Base-by-base conservation (phyloP, 2,888 invertebrate species). In the Flexamia atlantica region DNA sequence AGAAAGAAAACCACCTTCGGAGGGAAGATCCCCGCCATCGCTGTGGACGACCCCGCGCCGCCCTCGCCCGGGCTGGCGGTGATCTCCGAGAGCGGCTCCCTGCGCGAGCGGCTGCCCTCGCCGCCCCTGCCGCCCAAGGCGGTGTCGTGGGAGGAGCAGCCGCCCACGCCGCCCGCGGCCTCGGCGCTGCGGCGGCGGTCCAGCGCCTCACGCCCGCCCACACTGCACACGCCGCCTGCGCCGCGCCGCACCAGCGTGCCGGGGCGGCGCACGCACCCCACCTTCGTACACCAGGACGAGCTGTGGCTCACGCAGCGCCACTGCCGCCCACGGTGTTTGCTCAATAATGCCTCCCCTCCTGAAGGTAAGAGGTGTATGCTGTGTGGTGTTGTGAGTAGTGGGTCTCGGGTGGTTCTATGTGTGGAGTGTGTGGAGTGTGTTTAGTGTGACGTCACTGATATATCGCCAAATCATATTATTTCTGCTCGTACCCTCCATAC, bases 261-360 rank as follows among this genome's bases (percentile, higher is more conserved):
- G 82, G 87, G 88, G 81, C 20, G 90, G 88, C 72, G 89, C 88
- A 86, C 86, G 20, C 82, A 88, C 84, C 88, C 88, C n/a, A 89
- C 87, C 10, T 88, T 87, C 74, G 88, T 88, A 60, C 88, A 87
- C 80, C 88, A 88, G 83, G 88, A 88, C 83, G 88, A 88, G 76
- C 86, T 88, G 57, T 88, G 88, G 88, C 86, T 88, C 57, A 88
- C 88, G 5, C 88, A 88, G 82, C 86, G 88, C 42, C 88, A 85
- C 57, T 87, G 87, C 76, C 85, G 87, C 25, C 84, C 87, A 60
- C 83, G 87, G 60, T 87, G 87, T 84, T 86, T 87, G 87, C 86
- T 87, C 87, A 87, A 87, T 85, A 88, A 87, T 74, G 85, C 85
- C 40, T 87, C 87, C 42, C 87, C 87, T 23, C 86, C 87, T 28